These are phyloP conservation scores for Calameuta idolon DNA, from an alignment of 2,888 invertebrate genomes.

Conservation along the genomic window DNA sequence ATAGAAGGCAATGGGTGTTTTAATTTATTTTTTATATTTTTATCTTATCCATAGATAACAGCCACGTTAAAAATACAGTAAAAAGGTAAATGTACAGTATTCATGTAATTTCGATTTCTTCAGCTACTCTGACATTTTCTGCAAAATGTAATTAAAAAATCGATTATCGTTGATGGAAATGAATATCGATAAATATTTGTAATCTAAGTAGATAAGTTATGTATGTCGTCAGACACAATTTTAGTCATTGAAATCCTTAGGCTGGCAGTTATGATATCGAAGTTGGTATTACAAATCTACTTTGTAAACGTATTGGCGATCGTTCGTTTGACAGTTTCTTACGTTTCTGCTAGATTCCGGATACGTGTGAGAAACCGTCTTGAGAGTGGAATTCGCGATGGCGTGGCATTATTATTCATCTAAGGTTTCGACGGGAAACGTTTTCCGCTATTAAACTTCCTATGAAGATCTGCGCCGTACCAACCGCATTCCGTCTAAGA, in stretches of 20 bases:
- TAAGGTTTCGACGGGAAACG: constrained; percentile 40
- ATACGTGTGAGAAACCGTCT: background rate
- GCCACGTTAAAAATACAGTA: background rate
- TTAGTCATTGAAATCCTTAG: background rate
- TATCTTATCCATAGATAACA: background rate
- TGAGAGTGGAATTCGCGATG: constrained; percentile 46
- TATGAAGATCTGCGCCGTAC: constrained; percentile 24
- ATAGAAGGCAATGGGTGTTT: background rate
- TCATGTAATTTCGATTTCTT: background rate
- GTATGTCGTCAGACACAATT: background rate
- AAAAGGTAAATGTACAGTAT: background rate
- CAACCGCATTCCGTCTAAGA: constrained; percentile 52
- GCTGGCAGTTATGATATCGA: background rate
- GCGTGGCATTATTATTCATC: constrained; percentile 57
- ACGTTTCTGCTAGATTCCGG: background rate
- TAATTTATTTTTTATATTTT: background rate
- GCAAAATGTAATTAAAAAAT: background rate
- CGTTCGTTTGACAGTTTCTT: background rate
- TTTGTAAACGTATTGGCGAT: background rate
- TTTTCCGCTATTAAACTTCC: constrained; percentile 53
- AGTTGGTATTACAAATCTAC: background rate
- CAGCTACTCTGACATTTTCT: background rate
- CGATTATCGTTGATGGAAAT: background rate
- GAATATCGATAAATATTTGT: background rate
- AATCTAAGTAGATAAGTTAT: background rate